phyloP scores from a whole-genome alignment of 2,888 invertebrate species.

The Actias luna region DNA sequence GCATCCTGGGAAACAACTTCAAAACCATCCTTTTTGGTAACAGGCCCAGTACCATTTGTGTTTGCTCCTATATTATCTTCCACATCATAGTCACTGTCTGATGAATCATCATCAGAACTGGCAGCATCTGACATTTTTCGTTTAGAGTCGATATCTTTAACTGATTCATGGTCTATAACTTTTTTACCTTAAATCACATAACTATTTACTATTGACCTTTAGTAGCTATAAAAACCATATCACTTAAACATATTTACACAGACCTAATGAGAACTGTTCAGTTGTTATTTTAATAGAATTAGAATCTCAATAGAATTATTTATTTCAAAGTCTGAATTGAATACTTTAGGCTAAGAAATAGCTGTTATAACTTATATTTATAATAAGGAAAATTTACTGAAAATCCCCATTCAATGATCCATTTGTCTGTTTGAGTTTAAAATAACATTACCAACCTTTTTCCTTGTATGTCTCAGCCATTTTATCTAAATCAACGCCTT shows the following conservation, averaged over 20 bases:
- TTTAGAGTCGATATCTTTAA: constrained; percentile 40
- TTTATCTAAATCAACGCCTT: constrained; percentile 93
- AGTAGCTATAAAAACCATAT: no score
- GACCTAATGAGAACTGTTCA: not conserved
- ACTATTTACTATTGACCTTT: no score
- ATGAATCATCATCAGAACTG: constrained; percentile 66
- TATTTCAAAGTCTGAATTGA: not conserved
- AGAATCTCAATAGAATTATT: not conserved
- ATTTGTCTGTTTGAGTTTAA: not conserved
- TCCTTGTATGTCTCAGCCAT: constrained; percentile 86
- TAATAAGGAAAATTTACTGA: not conserved
- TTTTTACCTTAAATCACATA: constrained; percentile 49
- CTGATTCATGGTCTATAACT: constrained; percentile 48
- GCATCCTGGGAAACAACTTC: constrained; percentile 85
- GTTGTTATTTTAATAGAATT: not conserved
- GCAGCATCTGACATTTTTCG: constrained; percentile 61
- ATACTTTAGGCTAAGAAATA: not conserved
- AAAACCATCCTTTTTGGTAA: constrained; percentile 82
- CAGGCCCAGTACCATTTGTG: constrained; percentile 39
- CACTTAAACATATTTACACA: not conserved
- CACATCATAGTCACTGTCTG: constrained; percentile 76
- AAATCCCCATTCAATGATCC: not conserved
- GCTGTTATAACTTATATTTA: not conserved
- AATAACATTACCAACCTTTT: constrained; percentile 78
- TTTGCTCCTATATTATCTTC: constrained; percentile 57